Evolutionary conservation across 1,140 invertebrate species (phyloP).

Genomic region (Bacillus rossius): DNA sequence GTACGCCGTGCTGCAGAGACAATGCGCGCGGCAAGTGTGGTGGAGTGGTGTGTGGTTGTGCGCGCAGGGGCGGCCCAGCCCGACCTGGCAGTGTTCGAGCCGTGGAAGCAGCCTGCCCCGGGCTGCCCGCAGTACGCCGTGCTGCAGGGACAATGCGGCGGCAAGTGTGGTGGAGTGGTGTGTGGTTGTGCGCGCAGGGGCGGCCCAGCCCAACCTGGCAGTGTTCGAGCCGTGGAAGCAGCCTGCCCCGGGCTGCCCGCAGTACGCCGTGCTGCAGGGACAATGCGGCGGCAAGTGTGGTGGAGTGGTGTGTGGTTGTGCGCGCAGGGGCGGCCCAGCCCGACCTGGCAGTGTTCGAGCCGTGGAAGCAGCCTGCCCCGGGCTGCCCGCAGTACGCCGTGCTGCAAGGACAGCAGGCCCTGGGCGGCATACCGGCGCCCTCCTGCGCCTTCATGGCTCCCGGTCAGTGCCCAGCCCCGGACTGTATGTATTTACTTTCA

Average conservation of each 20-base stretch:
- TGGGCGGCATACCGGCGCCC: not conserved
- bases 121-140: conserved; percentile 5
- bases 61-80: not conserved
- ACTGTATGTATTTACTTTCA: too few relatives aligned
- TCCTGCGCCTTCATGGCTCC: conserved; percentile 13
- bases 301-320: too few relatives aligned
- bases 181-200: too few relatives aligned
- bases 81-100: not conserved
- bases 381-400: conserved; percentile 8
- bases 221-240: not conserved
- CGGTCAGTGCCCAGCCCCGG: too few relatives aligned
- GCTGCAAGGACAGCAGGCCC: not conserved
- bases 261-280: conserved; percentile 3
- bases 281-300: too few relatives aligned
- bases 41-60: too few relatives aligned
- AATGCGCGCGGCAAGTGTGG: too few relatives aligned
- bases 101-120: not conserved
- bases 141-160: too few relatives aligned
- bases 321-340: too few relatives aligned
- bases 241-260: not conserved
- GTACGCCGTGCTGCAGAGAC: conserved; percentile 5
- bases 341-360: too few relatives aligned
- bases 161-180: too few relatives aligned
- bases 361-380: not conserved
- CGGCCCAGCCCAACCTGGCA: not conserved